Percentiles rank a stretch among this genome's conserved stretches.
phyloP scores from a whole-genome alignment of 2,888 invertebrate genomes.

The Drosophila stalkeri region DNA sequence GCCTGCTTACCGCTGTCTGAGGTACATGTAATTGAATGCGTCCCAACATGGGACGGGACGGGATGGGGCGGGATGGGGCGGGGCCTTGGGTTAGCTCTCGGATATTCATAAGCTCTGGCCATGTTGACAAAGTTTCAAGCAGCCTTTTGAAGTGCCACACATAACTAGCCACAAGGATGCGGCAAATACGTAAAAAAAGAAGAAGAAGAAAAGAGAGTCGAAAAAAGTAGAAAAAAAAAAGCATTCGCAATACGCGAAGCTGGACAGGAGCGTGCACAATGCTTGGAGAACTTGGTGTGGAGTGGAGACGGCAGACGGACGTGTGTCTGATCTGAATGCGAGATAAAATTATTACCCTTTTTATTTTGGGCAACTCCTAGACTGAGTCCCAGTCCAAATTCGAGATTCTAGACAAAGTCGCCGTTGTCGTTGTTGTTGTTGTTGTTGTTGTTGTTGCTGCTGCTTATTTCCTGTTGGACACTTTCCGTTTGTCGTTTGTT shows the following conservation, averaged over 20 bases:
- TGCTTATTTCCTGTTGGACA: conserved; percentile 84
- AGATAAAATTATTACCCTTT: conserved; percentile 84
- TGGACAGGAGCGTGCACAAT: conserved; percentile 25
- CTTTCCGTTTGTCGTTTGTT: conserved; percentile 83
- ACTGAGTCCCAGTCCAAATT: conserved; percentile 39
- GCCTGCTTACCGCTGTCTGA: conserved; percentile 70
- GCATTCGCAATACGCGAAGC: conserved; percentile 16
- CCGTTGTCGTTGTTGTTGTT: conserved; percentile 25
- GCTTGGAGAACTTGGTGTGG: conserved; percentile 2
- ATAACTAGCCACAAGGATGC: conserved; percentile 62
- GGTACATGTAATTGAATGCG: conserved; percentile 76
- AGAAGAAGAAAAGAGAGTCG: neutral
- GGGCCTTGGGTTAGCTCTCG: conserved; percentile 6
- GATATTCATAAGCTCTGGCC: conserved; percentile 69
- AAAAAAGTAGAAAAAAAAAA: conserved; percentile 7
- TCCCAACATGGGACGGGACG: neutral
- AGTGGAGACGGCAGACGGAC: conserved; percentile 60
- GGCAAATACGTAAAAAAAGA: conserved; percentile 29
- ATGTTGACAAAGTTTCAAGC: conserved; percentile 75
- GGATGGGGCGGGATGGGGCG: neutral
- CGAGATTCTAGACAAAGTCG: conserved; percentile 48
- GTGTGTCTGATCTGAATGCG: conserved; percentile 84
- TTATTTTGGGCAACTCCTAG: conserved; percentile 61
- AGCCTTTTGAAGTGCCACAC: conserved; percentile 64
- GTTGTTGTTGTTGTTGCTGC: conserved; percentile 17